Percentiles rank a stretch among this genome's conserved stretches.
Conservation (phyloP, 2,888 invertebrate species). For the Amorpha juglandis region DNA sequence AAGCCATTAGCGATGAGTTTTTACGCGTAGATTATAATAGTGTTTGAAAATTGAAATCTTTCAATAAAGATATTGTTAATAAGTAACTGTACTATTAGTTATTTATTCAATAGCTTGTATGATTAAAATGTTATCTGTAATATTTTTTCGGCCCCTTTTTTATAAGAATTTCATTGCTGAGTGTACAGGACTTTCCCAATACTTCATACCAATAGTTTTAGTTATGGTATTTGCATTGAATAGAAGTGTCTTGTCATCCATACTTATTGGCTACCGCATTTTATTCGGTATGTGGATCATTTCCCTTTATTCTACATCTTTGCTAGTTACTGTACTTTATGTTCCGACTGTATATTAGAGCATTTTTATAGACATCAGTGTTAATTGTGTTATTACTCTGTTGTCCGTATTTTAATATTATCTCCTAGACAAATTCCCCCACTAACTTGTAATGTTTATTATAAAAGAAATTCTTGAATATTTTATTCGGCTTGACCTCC, state of each 20-base stretch:
- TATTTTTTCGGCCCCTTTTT: neutral
- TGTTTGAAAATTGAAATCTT: conserved; percentile 19
- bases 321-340: no score
- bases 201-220: neutral
- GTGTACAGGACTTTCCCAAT: neutral
- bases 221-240: no score
- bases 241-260: no score
- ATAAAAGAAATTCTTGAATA: neutral
- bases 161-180: neutral
- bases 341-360: no score
- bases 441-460: no score
- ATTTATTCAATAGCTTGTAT: neutral
- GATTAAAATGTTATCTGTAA: neutral
- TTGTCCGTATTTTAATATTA: no score
- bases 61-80: conserved; percentile 1
- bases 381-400: no score
- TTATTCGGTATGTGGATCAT: neutral
- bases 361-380: no score
- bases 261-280: no score
- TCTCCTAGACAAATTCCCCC: no score
- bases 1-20: conserved; percentile 16
- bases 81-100: neutral
- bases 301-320: neutral
- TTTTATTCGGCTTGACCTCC: no score
- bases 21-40: conserved; percentile 19